A percentile compares a stretch with the other conserved stretches of the same genome.
These are phyloP conservation scores for Anastrepha ludens DNA, from an alignment of 1,140 invertebrate genomes.

Conservation along the genomic window DNA sequence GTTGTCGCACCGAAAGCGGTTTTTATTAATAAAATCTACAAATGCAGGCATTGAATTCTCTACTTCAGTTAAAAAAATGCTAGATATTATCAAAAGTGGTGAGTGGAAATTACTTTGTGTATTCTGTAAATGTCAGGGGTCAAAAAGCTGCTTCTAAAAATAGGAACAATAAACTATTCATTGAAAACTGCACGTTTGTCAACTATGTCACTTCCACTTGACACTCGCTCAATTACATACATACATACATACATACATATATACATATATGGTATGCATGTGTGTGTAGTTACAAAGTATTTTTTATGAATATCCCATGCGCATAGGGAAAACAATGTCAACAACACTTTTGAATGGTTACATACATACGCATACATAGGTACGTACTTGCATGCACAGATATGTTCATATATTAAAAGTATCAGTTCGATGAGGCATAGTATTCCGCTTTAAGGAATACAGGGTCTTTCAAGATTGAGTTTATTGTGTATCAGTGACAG, in stretches of 20 bases:
- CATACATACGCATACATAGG: not conserved
- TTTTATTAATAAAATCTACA: too few relatives aligned
- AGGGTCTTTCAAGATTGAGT: too few relatives aligned
- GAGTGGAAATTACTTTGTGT: constrained; percentile 39
- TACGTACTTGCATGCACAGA: not conserved
- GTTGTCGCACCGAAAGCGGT: too few relatives aligned
- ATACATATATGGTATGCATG: not conserved
- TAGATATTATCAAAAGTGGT: constrained; percentile 3
- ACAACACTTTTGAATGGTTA: constrained; percentile 23
- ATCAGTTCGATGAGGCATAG: too few relatives aligned
- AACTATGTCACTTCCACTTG: constrained; percentile 44
- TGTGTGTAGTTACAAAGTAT: not conserved
- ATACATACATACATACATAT: not conserved
- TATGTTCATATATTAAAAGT: not conserved
- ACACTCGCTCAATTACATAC: not conserved
- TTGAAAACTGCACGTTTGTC: constrained; percentile 43
- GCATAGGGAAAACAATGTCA: constrained; percentile 28
- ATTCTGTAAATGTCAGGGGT: constrained; percentile 12
- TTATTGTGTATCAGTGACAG: too few relatives aligned
- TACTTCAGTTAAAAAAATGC: not conserved
- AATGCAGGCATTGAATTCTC: too few relatives aligned
- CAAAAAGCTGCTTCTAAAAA: constrained; percentile 31
- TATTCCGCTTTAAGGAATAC: too few relatives aligned
- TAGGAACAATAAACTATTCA: constrained; percentile 40
- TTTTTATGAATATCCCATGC: constrained; percentile 33